phyloP scores from a whole-genome alignment of 1,140 invertebrate genomes.

The Halesus radiatus region DNA sequence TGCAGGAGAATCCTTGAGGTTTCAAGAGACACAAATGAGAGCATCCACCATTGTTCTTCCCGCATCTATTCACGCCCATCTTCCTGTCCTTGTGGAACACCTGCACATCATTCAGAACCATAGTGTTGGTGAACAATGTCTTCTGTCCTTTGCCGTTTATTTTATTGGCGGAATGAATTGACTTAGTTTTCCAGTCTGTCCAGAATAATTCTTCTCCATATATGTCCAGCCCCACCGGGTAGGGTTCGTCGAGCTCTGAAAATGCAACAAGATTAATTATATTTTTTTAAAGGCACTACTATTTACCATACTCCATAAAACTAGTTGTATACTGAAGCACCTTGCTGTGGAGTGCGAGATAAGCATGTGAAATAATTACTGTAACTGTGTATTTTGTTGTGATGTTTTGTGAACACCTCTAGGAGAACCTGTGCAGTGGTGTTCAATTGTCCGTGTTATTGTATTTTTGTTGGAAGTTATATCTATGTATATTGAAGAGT shows the following conservation, averaged over 20 bases:
- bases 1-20: constrained; percentile 80
- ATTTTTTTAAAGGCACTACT: too few relatives aligned
- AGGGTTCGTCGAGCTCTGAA: constrained; percentile 74
- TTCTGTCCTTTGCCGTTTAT: constrained; percentile 77
- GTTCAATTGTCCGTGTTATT: too few relatives aligned
- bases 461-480: too few relatives aligned
- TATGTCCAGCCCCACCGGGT: constrained; percentile 90
- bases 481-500: too few relatives aligned
- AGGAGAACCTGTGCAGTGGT: too few relatives aligned
- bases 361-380: too few relatives aligned
- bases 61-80: constrained; percentile 75
- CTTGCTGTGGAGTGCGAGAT: too few relatives aligned
- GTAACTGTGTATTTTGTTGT: too few relatives aligned
- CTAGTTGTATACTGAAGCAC: too few relatives aligned
- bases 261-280: constrained; percentile 41
- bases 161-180: constrained; percentile 84
- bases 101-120: constrained; percentile 86
- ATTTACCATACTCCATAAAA: too few relatives aligned
- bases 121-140: constrained; percentile 77
- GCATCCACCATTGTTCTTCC: constrained; percentile 86
- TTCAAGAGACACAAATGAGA: constrained; percentile 92
- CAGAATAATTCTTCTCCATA: constrained; percentile 89
- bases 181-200: constrained; percentile 86
- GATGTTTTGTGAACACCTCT: too few relatives aligned
- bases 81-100: constrained; percentile 82